A percentile compares a stretch with the other conserved stretches of the same genome.
These are phyloP conservation scores for Pseudomyrmex pallidus DNA, from an alignment of 1,140 invertebrate species.

Conservation along the genomic window DNA sequence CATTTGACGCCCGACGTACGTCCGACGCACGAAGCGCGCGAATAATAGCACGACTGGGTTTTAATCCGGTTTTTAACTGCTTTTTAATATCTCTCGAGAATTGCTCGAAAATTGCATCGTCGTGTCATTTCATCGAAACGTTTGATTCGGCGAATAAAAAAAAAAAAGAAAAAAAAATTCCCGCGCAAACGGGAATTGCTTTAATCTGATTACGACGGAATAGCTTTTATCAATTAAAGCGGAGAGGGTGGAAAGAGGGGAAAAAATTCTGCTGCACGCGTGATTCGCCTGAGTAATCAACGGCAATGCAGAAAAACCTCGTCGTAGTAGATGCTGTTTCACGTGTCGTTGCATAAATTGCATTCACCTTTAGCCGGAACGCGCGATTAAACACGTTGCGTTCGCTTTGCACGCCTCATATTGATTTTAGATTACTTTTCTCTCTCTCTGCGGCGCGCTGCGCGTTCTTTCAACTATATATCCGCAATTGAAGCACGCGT, in stretches of 20 bases:
- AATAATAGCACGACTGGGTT: constrained; percentile 40
- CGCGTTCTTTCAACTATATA: constrained; percentile 13
- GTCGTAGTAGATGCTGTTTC: constrained; percentile 14
- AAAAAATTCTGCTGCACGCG: constrained; percentile 40
- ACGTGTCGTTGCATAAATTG: constrained; percentile 36
- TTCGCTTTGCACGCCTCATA: constrained; percentile 48
- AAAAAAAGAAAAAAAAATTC: neutral
- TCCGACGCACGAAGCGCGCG: constrained; percentile 36
- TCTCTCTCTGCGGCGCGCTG: neutral
- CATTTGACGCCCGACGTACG: neutral
- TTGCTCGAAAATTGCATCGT: constrained; percentile 50
- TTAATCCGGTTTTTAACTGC: constrained; percentile 50
- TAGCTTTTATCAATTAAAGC: constrained; percentile 51
- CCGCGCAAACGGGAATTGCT: constrained; percentile 38
- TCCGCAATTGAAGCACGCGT: constrained; percentile 32
- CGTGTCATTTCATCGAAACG: constrained; percentile 46
- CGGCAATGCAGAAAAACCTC: constrained; percentile 16
- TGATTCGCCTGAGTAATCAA: constrained; percentile 49
- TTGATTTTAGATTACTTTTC: constrained; percentile 64
- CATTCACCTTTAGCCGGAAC: constrained; percentile 8
- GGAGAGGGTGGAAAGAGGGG: neutral
- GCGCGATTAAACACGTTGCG: constrained; percentile 54
- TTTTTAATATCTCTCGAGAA: constrained; percentile 53
- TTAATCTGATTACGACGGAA: constrained; percentile 50
- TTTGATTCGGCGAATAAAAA: constrained; percentile 36